Evolutionary conservation across 2,113 vertebrate genomes (phyloP).

Genomic region (Holacanthus passer): DNA sequence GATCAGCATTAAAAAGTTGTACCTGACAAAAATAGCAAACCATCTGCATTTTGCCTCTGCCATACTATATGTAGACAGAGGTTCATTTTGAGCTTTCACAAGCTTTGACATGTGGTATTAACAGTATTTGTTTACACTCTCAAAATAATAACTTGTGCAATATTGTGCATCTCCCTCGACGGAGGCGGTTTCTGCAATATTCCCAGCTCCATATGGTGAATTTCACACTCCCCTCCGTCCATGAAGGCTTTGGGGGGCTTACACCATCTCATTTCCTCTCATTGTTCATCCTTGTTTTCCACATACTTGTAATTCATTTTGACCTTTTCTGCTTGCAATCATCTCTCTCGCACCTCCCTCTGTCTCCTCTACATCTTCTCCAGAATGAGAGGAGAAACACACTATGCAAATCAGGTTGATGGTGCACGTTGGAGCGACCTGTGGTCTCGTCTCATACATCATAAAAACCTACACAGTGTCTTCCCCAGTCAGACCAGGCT

Average conservation of each 20-base stretch:
- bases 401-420: conserved; percentile 13
- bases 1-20: too few relatives aligned
- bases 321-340: background rate
- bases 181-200: background rate
- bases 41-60: too few relatives aligned
- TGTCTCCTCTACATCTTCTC: background rate
- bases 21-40: too few relatives aligned
- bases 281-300: conserved; percentile 3
- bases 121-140: background rate
- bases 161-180: background rate
- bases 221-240: conserved; percentile 8
- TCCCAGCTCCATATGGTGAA: conserved; percentile 3
- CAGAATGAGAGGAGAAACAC: background rate
- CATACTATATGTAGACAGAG: too few relatives aligned
- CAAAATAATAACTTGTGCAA: background rate
- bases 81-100: background rate
- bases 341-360: background rate
- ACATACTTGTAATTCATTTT: background rate
- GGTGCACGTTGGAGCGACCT: conserved; percentile 13
- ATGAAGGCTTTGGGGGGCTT: background rate
- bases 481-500: conserved; percentile 7
- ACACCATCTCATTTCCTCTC: conserved; percentile 5
- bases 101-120: background rate
- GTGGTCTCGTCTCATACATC: conserved; percentile 39
- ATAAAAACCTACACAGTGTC: conserved; percentile 38